Base-by-base conservation (phyloP, 2,888 invertebrate species). In the Tiliacea aurago region DNA sequence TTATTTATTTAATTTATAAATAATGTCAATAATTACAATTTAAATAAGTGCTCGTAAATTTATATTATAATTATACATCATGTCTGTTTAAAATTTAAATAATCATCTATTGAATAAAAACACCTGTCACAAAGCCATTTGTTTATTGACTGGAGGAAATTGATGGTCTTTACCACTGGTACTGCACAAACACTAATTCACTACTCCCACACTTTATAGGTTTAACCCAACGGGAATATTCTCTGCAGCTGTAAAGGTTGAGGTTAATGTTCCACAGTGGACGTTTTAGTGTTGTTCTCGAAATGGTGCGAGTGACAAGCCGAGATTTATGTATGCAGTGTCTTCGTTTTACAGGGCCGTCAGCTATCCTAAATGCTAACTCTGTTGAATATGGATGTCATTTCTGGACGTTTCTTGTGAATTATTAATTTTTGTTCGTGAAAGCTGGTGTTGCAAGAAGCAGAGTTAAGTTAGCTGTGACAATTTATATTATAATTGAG, bases 241-340 rank as follows among this genome's bases (percentile, higher is more conserved):
- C 18, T 49, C n/a, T 43, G 41, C 33, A 33, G 61, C 55, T 59
- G 15, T 49, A 59, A 55, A 58, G 53, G 63, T 59, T 47, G 47
- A 28, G 28, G 58, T 77, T 71, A 67, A 81, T 77, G 49, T 63
- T 55, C 66, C 43, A 41, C 56, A 49, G 23, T 59, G 66, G 71
- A 64, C 70, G 53, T 53, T 71, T 64, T 64, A 82, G 59, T 71
- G 71, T 77, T 77, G 67, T 71, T 64, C 59, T 33, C 43, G 9
- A 68, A 83, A 67, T 56, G 28, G 43, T 82, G 80, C 70, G 61
- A 76, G 61, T 80, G 82, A 84, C 84, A 80, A 61, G 58, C 10
- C 49, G 15, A 41, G 51, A 81, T 82, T 82, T 84, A 84, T 82
- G 76, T 80, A 47, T 65, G 61, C 69, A 65, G 43, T 55, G 62